phyloP scores from a whole-genome alignment of 2,797 vertebrate species.

The Argentina silus region DNA sequence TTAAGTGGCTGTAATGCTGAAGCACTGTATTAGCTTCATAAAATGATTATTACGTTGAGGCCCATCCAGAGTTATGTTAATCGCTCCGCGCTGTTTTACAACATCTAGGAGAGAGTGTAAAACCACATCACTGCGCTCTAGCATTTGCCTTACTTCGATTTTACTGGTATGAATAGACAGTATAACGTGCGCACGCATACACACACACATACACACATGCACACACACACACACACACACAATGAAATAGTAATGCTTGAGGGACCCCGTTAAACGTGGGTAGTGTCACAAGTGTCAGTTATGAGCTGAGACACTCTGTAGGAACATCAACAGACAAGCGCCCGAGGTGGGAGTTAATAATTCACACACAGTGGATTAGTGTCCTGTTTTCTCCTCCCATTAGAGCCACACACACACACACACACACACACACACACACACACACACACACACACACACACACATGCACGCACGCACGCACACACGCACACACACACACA shows the following conservation, averaged over 20 bases:
- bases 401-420: slow-evolving; percentile 36
- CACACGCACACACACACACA: slow-evolving; percentile 18
- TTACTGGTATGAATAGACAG: slow-evolving; percentile 53
- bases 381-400: slow-evolving; percentile 51
- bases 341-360: slow-evolving; percentile 70
- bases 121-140: slow-evolving; percentile 38
- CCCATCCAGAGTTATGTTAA: slow-evolving; percentile 55
- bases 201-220: slow-evolving; percentile 51
- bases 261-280: slow-evolving; percentile 44
- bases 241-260: slow-evolving; percentile 65
- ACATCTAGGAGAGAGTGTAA: slow-evolving; percentile 64
- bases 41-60: slow-evolving; percentile 66
- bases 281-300: slow-evolving; percentile 53
- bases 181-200: slow-evolving; percentile 43
- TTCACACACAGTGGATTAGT: slow-evolving; percentile 59
- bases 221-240: slow-evolving; percentile 48
- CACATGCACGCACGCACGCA: slow-evolving; percentile 8
- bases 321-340: slow-evolving; percentile 71
- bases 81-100: slow-evolving; percentile 55
- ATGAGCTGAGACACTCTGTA: slow-evolving; percentile 56
- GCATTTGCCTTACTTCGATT: slow-evolving; percentile 42
- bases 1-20: slow-evolving; percentile 54
- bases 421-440: slow-evolving; percentile 20
- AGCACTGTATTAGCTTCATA: slow-evolving; percentile 67
- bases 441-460: slow-evolving; percentile 8